Evolutionary conservation across 2,797 vertebrate species (phyloP).

Genomic region (Tapirus indicus): DNA sequence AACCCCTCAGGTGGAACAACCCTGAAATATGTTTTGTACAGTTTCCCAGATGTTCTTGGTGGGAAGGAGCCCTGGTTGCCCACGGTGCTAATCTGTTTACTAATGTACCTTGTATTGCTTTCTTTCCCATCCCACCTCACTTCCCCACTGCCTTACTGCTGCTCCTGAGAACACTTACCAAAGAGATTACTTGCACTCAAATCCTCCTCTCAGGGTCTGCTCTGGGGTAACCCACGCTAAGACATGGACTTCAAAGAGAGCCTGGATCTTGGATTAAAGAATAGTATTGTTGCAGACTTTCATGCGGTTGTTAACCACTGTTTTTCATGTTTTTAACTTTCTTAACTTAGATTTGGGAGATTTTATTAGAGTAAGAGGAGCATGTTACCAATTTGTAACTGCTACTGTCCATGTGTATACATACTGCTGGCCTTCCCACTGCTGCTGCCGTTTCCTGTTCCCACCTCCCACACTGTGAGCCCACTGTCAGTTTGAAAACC

Average conservation of each 20-base stretch:
- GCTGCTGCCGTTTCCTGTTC: not conserved
- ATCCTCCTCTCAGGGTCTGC: not conserved
- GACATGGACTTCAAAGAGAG: not conserved
- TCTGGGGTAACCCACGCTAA: not conserved
- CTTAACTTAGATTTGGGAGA: not conserved
- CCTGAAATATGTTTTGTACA: not conserved
- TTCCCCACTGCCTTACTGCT: not conserved
- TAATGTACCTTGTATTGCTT: not conserved
- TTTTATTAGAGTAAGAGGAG: slow-evolving; percentile 35
- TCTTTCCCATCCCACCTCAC: not conserved
- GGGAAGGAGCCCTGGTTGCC: not conserved
- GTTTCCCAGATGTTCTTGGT: not conserved
- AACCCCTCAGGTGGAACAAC: not conserved
- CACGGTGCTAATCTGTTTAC: not conserved
- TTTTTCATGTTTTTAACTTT: slow-evolving; percentile 4
- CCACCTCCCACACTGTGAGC: not conserved
- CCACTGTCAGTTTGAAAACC: not conserved
- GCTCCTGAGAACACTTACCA: not conserved
- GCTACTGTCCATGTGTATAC: not conserved
- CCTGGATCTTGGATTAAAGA: not conserved
- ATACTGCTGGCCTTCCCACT: not conserved
- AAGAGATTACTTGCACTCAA: not conserved
- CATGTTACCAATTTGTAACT: not conserved
- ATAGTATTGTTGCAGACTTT: not conserved
- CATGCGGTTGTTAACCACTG: not conserved